These are phyloP conservation scores for Himantopus leucocephalus DNA, from an alignment of 2,113 vertebrate species.

Conservation along the genomic window DNA sequence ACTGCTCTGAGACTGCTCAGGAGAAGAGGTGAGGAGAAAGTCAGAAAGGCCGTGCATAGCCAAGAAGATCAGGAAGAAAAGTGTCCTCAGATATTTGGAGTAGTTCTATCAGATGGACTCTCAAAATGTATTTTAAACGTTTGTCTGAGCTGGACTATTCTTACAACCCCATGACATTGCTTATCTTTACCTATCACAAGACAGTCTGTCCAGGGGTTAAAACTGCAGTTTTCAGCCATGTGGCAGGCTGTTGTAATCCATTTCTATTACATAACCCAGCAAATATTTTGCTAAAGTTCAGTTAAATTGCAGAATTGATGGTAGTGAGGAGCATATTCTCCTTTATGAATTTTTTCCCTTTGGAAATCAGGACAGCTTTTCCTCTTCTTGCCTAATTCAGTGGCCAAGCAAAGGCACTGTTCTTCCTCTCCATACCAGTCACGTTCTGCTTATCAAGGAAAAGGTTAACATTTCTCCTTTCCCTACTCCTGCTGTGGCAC, in stretches of 20 bases:
- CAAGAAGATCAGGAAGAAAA: neutral
- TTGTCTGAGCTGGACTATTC: neutral
- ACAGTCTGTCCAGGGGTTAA: conserved; percentile 23
- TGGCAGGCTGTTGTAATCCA: conserved; percentile 32
- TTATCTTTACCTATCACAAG: neutral
- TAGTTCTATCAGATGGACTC: neutral
- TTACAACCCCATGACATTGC: neutral
- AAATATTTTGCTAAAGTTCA: conserved; percentile 62
- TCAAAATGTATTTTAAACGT: neutral
- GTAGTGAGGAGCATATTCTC: neutral
- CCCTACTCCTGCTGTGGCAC: neutral
- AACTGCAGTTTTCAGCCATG: neutral
- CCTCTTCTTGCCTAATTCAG: neutral
- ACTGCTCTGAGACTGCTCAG: neutral
- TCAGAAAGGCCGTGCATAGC: neutral
- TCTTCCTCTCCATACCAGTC: neutral
- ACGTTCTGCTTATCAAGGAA: neutral
- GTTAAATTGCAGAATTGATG: conserved; percentile 8
- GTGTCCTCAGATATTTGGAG: neutral
- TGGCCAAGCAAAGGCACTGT: neutral
- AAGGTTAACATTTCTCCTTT: neutral
- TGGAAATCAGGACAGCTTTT: neutral
- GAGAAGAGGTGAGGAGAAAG: neutral
- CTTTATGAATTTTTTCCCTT: neutral
- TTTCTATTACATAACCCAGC: conserved; percentile 25